Evolutionary conservation across 2,888 invertebrate genomes (phyloP).

Genomic region (Ligdia adustata): DNA sequence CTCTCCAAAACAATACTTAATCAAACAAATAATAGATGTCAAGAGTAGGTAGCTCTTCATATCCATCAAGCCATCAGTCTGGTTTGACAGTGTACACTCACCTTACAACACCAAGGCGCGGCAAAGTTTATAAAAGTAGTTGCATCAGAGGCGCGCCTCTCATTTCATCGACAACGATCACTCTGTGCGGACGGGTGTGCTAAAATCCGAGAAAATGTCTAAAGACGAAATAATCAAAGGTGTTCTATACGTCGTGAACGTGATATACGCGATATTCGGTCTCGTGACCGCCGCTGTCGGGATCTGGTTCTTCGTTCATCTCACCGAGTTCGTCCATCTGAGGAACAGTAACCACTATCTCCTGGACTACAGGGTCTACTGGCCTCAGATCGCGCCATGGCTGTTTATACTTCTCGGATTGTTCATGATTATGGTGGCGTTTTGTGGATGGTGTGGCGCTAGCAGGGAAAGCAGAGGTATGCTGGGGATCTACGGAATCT

Average conservation of each 20-base stretch:
- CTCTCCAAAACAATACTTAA: conserved; percentile 10
- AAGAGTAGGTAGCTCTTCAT: conserved; percentile 13
- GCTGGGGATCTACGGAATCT: conserved; percentile 68
- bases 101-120: conserved; percentile 44
- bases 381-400: conserved; percentile 81
- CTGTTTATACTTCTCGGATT: conserved; percentile 72
- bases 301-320: conserved; percentile 79
- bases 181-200: conserved; percentile 53
- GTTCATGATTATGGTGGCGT: conserved; percentile 68
- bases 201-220: conserved; percentile 49
- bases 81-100: conserved; percentile 33
- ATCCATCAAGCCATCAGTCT: conserved; percentile 32
- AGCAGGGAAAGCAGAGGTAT: conserved; percentile 69
- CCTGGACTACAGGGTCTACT: conserved; percentile 75
- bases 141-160: conserved; percentile 60
- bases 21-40: conserved; percentile 10
- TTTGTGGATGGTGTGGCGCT: conserved; percentile 76
- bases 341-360: conserved; percentile 77
- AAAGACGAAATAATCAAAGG: conserved; percentile 73
- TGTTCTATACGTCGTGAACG: conserved; percentile 70
- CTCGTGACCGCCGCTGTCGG: conserved; percentile 72
- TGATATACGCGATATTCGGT: conserved; percentile 74
- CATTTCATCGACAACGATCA: conserved; percentile 66
- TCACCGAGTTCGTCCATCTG: conserved; percentile 70
- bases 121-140: conserved; percentile 71